Percentiles rank a stretch among this genome's conserved stretches.
Conservation (phyloP, 2,888 invertebrate genomes). For the Branchipolynoe longqiensis region DNA sequence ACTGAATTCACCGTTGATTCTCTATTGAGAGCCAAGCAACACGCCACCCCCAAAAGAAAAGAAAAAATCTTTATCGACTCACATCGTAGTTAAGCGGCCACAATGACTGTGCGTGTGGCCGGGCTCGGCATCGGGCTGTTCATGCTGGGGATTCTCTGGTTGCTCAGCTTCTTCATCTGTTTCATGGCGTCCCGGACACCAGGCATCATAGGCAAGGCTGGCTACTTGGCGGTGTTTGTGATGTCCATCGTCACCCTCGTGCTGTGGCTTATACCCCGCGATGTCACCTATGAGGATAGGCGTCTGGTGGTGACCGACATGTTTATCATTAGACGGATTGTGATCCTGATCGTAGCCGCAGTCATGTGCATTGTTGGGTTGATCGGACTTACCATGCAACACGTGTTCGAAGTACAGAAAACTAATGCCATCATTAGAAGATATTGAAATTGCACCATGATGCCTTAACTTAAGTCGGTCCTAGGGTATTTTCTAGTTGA, state of each 20-base stretch:
- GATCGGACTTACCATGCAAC: conserved; percentile 41
- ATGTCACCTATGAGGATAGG: conserved; percentile 31
- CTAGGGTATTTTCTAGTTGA: too few relatives aligned
- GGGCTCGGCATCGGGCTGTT: conserved; percentile 77
- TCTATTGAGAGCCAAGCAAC: too few relatives aligned
- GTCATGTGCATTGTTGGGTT: conserved; percentile 62
- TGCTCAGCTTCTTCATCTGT: conserved; percentile 71
- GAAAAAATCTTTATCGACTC: too few relatives aligned
- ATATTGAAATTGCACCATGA: not conserved
- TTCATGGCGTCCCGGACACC: conserved; percentile 73
- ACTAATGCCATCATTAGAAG: conserved; percentile 44
- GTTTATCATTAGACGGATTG: conserved; percentile 61
- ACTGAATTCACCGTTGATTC: too few relatives aligned
- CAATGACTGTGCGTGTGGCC: conserved; percentile 70
- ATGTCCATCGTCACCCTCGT: conserved; percentile 65
- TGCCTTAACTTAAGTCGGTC: not conserved
- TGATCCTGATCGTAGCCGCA: conserved; percentile 63
- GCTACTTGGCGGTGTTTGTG: conserved; percentile 58
- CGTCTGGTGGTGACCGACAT: conserved; percentile 61
- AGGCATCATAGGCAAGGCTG: conserved; percentile 68
- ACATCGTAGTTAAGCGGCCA: too few relatives aligned
- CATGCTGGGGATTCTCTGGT: conserved; percentile 75
- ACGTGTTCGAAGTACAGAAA: conserved; percentile 64
- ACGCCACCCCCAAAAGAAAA: too few relatives aligned
- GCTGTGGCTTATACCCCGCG: conserved; percentile 67